Base-by-base conservation (phyloP, 2,797 vertebrate species). In the Dermochelys coriacea region DNA sequence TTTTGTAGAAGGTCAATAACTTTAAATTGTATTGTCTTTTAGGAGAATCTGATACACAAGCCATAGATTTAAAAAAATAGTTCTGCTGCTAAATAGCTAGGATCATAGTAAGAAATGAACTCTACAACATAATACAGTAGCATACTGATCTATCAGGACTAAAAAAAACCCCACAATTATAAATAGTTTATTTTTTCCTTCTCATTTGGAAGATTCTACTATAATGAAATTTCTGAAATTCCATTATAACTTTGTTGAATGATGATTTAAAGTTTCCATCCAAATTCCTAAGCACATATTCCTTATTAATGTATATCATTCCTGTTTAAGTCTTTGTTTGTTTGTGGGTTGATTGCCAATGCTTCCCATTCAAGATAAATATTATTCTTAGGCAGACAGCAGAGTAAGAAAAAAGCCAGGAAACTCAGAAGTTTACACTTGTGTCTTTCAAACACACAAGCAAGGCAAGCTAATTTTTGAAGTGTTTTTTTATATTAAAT, bases 21-120 rank as follows among this genome's bases (percentile, higher is more conserved):
- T 94, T 91, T 51, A 88, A 93, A 86, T 5, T 50, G 1, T 31
- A 0, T 86, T 86, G 88, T 0, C 41, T 45, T 95, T 74, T 82
- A 89, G 88, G 74, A 90, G 78, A 57, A 85, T 18, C 15, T 82
- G 27, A 4, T 79, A 75, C 7, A 19, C 81, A 88, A 87, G 14
- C 19, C 14, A 57, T 1, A 75, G 11, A 55, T 95, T 95, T 91
- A 19, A 52, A 80, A 81, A 93, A 6, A 83, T 45, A 54, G 47
- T 85, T 61, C 6, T 88, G 61, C 93, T 94, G 61, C 77, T 95
- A 97, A 96, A 61, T 92, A 95, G 87, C 95, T 41, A 93, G 19
- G 25, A 45, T 92, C 90, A 88, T 8, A 85, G 92, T 93, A 93
- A 97, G 49, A 96, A 95, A 91, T 82, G 0, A 94, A 74, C n/a